These are phyloP conservation scores for Myotis davidii DNA, from an alignment of 2,113 vertebrate species.

Conservation along the genomic window DNA sequence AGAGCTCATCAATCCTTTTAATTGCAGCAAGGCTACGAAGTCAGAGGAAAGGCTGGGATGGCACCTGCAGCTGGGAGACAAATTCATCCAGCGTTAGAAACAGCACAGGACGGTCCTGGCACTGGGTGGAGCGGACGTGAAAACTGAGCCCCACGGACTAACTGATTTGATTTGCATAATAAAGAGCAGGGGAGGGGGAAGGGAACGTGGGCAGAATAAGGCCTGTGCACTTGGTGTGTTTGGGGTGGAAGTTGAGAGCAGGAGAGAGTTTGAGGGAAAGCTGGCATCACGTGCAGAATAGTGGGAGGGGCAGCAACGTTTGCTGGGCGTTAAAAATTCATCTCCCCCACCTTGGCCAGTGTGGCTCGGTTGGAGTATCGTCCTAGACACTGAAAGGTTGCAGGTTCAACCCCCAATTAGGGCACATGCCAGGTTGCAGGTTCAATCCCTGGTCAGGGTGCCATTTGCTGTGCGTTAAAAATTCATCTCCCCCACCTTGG, in stretches of 20 bases:
- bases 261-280: neutral
- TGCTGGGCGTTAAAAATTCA: neutral
- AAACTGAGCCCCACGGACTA: neutral
- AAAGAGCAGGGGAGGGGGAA: neutral
- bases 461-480: neutral
- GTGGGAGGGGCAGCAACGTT: neutral
- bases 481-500: neutral
- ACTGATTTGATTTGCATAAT: neutral
- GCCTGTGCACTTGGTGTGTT: neutral
- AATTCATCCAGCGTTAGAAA: neutral
- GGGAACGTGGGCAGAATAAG: neutral
- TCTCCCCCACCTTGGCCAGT: neutral
- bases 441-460: neutral
- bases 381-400: neutral
- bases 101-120: too few species aligned
- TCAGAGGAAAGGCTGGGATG: neutral
- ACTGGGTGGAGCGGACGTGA: neutral
- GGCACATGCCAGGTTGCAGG: neutral
- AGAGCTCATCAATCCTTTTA: too few species aligned
- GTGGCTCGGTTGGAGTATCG: neutral
- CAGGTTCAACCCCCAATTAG: neutral
- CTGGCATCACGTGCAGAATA: neutral
- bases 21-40: too few species aligned
- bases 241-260: neutral
- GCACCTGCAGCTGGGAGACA: neutral